These are phyloP conservation scores for Siniperca undulata DNA, from an alignment of 2,797 vertebrate species.

Conservation along the genomic window DNA sequence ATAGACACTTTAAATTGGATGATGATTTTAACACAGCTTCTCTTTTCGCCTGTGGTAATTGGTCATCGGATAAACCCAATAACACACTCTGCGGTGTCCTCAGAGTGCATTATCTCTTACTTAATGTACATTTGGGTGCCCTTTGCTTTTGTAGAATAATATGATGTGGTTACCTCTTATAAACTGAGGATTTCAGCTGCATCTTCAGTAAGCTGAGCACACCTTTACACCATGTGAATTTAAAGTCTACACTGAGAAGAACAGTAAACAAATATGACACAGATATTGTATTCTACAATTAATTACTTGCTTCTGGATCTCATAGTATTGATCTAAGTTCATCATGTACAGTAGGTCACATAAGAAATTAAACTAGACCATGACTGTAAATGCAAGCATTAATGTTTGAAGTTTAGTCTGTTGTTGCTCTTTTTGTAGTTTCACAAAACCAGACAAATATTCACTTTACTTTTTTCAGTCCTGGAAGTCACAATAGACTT, in stretches of 20 bases:
- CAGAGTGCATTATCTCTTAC: background rate
- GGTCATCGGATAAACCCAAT: background rate
- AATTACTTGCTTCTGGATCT: background rate
- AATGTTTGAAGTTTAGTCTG: background rate
- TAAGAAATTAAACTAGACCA: background rate
- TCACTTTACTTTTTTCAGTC: no score
- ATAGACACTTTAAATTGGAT: background rate
- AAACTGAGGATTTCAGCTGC: background rate
- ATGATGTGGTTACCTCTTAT: background rate
- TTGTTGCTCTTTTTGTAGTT: background rate
- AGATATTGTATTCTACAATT: background rate
- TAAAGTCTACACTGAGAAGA: background rate
- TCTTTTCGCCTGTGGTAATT: background rate
- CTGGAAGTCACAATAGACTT: no score
- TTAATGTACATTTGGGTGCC: background rate
- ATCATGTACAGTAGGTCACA: background rate
- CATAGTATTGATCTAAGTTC: background rate
- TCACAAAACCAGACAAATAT: no score
- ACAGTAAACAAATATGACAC: background rate
- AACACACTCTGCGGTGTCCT: background rate
- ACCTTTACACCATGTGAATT: background rate
- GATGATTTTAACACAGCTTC: background rate
- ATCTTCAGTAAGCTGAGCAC: background rate
- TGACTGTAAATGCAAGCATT: background rate
- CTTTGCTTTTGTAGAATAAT: background rate